A percentile compares a stretch with the other conserved stretches of the same genome.
Evolutionary conservation across 53 echinoderm and acorn worm genomes (phyloP).

Genomic region (Luidia sarsii): DNA sequence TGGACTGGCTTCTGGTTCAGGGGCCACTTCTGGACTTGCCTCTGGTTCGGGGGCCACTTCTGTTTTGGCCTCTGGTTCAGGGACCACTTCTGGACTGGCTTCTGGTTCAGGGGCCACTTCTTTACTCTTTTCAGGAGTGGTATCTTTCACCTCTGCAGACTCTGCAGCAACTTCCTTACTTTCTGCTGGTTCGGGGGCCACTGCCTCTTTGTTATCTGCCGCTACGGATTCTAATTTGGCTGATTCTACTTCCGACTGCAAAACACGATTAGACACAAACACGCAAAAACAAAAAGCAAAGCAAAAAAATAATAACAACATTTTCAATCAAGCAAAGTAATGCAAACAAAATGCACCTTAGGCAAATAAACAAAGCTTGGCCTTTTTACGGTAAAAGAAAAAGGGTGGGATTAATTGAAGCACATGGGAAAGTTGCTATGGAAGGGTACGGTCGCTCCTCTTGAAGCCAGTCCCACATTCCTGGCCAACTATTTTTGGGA

Average conservation of each 20-base stretch:
- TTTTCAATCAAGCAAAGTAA: constrained; percentile 27
- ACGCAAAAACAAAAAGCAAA: constrained; percentile 6
- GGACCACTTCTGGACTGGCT: constrained; percentile 34
- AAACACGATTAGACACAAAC: neutral
- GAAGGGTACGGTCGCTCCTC: too few species aligned
- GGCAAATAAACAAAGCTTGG: neutral
- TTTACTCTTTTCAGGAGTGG: constrained; percentile 49
- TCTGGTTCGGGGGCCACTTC: constrained; percentile 27
- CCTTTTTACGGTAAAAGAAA: neutral
- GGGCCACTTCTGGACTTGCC: constrained; percentile 38
- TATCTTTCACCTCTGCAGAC: constrained; percentile 9
- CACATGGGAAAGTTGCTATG: neutral
- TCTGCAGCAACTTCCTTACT: constrained; percentile 33
- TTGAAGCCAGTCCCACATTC: constrained; percentile 9
- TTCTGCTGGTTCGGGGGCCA: constrained; percentile 44
- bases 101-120: constrained; percentile 44
- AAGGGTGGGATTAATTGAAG: neutral
- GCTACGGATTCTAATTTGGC: constrained; percentile 23
- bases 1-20: constrained; percentile 52
- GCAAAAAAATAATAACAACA: too few species aligned
- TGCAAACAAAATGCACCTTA: constrained; percentile 10
- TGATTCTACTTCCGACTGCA: constrained; percentile 39
- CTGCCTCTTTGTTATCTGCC: constrained; percentile 6
- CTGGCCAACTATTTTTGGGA: neutral
- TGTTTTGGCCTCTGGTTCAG: constrained; percentile 48